Evolutionary conservation across 1,140 invertebrate genomes (phyloP).

Genomic region (Drosophila sp.): DNA sequence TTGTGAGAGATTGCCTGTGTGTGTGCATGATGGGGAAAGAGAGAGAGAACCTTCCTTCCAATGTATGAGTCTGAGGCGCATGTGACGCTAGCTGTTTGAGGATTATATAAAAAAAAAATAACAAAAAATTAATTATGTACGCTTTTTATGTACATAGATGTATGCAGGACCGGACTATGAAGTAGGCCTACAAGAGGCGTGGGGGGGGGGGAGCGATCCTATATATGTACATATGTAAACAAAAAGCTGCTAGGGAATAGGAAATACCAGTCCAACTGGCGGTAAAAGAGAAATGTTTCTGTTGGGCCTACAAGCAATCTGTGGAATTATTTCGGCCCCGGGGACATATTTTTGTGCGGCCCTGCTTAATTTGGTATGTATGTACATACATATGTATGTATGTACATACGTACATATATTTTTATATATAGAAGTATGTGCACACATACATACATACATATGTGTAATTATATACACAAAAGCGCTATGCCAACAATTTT

Average conservation of each 20-base stretch:
- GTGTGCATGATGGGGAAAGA: slow-evolving; percentile 28
- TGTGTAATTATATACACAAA: slow-evolving; percentile 14
- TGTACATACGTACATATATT: not conserved
- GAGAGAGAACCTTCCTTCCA: slow-evolving; percentile 52
- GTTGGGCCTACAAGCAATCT: not conserved
- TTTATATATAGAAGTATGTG: slow-evolving; percentile 24
- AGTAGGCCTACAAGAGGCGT: not conserved
- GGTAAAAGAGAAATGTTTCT: too few species aligned
- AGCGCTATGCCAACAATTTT: slow-evolving; percentile 35
- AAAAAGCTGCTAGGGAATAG: too few species aligned
- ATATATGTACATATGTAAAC: too few species aligned
- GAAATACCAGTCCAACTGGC: too few species aligned
- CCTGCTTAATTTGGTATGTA: slow-evolving; percentile 3
- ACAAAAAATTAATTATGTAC: slow-evolving; percentile 72
- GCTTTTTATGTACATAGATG: slow-evolving; percentile 24
- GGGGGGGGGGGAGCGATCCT: too few species aligned
- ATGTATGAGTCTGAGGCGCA: slow-evolving; percentile 42
- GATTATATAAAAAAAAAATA: slow-evolving; percentile 71
- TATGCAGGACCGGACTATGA: not conserved
- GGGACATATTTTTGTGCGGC: not conserved
- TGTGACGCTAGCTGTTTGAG: slow-evolving; percentile 60
- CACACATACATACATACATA: slow-evolving; percentile 4
- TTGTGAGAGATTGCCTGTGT: slow-evolving; percentile 8
- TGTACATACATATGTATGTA: slow-evolving; percentile 11
- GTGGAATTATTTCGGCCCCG: not conserved